These are phyloP conservation scores for Trachops cirrhosus DNA, from an alignment of 2,797 vertebrate genomes.

Conservation along the genomic window DNA sequence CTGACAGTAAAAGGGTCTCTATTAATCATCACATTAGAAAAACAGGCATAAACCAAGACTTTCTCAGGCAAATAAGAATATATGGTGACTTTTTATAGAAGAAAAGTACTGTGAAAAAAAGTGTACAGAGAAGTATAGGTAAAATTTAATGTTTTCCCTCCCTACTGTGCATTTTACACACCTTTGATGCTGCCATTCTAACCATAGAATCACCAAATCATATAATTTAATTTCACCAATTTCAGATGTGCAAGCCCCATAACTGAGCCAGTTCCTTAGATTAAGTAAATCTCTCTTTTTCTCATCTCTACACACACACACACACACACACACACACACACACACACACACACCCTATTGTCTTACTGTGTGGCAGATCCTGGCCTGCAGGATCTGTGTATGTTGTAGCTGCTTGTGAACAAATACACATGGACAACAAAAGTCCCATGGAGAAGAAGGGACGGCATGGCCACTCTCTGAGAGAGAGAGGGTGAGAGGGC, in stretches of 20 bases:
- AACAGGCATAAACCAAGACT: slow-evolving; percentile 1
- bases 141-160: neutral
- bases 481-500: too few species aligned
- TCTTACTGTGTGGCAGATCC: neutral
- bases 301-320: neutral
- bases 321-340: neutral
- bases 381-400: too few species aligned
- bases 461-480: too few species aligned
- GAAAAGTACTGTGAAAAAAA: neutral
- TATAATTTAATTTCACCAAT: neutral
- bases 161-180: neutral
- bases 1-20: neutral
- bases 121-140: neutral
- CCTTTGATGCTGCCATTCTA: neutral
- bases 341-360: neutral
- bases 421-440: too few species aligned
- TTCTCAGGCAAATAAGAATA: neutral
- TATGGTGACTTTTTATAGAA: neutral
- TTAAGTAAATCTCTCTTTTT: neutral
- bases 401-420: too few species aligned
- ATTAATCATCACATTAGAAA: neutral
- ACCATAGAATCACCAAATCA: neutral
- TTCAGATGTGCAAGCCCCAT: neutral
- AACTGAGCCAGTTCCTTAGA: neutral
- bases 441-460: too few species aligned